phyloP scores from a whole-genome alignment of 2,113 vertebrate species.

The Helogale parvula region DNA sequence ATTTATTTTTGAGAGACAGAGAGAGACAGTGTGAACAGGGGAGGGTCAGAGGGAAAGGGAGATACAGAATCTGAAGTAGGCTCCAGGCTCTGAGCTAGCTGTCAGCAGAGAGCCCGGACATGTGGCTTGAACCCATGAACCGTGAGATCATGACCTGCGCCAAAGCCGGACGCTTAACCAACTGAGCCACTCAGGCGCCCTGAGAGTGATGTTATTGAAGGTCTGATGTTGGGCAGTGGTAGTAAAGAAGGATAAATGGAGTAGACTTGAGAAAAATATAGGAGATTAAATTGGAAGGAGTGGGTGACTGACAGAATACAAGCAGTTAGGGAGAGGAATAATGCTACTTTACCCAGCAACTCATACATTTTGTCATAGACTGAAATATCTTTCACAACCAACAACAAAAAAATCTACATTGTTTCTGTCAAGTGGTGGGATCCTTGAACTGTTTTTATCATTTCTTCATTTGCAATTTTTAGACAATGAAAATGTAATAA shows the following conservation, averaged over 20 bases:
- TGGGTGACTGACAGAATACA: not conserved
- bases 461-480: slow-evolving; percentile 8
- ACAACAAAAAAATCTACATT: not conserved
- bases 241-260: not conserved
- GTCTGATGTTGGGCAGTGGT: not conserved
- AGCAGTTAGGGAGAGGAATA: not conserved
- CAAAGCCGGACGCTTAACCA: too few relatives aligned
- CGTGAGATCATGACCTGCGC: too few relatives aligned
- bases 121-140: too few relatives aligned
- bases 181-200: too few relatives aligned
- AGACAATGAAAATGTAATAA: not conserved
- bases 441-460: slow-evolving; percentile 11
- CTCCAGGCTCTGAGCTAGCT: too few relatives aligned
- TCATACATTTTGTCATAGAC: not conserved
- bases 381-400: not conserved
- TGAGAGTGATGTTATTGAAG: not conserved
- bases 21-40: too few relatives aligned
- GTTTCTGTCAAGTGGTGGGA: not conserved
- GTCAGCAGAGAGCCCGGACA: too few relatives aligned
- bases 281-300: not conserved
- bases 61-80: too few relatives aligned
- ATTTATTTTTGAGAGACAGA: too few relatives aligned
- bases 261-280: not conserved
- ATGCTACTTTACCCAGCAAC: not conserved
- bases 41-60: too few relatives aligned